Conservation (phyloP, 2,113 vertebrate genomes). For the Taxidea taxus region DNA sequence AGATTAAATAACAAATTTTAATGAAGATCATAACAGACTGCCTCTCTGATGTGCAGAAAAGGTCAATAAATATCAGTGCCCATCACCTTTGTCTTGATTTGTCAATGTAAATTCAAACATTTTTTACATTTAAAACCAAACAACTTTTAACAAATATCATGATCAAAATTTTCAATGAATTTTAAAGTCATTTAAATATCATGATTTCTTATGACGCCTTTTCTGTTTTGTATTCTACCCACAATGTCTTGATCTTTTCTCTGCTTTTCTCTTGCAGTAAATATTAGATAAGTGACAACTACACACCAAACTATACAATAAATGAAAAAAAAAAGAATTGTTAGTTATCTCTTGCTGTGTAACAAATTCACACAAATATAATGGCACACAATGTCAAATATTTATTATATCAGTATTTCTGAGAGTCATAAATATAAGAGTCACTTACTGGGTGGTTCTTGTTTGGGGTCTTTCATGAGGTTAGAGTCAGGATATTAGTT, state of each 20-base stretch:
- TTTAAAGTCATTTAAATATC: neutral
- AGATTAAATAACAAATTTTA: neutral
- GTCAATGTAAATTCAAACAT: neutral
- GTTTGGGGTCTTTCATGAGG: neutral
- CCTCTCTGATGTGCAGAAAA: neutral
- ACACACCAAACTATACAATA: neutral
- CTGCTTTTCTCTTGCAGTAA: neutral
- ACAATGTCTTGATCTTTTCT: neutral
- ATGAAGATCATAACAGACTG: neutral
- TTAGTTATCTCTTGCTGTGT: neutral
- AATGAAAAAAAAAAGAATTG: neutral
- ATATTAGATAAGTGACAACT: neutral
- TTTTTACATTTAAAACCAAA: neutral
- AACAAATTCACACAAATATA: neutral
- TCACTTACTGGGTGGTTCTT: neutral
- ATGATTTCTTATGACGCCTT: neutral
- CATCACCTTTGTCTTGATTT: neutral
- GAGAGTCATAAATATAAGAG: neutral
- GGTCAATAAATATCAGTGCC: neutral
- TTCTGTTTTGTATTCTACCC: neutral
- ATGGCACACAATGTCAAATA: neutral
- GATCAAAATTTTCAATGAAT: neutral
- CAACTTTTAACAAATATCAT: neutral
- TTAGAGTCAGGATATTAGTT: neutral
- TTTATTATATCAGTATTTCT: neutral